phyloP scores from a whole-genome alignment of 2,888 invertebrate genomes.

The Orchesellides sinensis region DNA sequence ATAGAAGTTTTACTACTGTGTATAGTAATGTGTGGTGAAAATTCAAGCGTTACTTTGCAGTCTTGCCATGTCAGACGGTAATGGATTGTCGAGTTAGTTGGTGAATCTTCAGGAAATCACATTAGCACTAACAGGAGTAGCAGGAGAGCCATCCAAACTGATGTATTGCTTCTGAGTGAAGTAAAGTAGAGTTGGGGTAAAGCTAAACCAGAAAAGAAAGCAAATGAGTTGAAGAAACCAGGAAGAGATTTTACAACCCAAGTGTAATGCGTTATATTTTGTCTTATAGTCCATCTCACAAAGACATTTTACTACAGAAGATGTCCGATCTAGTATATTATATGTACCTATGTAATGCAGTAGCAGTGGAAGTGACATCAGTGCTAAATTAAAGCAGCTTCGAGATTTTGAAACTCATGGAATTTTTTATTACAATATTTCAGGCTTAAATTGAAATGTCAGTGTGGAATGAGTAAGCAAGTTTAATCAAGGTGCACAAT shows the following conservation, averaged over 20 bases:
- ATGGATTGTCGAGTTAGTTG: conserved; percentile 64
- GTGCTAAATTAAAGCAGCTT: too few relatives aligned
- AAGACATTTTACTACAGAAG: too few relatives aligned
- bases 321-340: too few relatives aligned
- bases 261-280: conserved; percentile 16
- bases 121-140: conserved; percentile 38
- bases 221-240: conserved; percentile 40
- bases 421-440: conserved; percentile 5
- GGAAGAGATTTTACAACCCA: conserved; percentile 33
- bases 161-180: conserved; percentile 10
- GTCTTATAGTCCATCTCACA: neutral
- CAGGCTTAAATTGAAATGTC: conserved; percentile 15
- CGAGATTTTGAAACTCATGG: too few relatives aligned
- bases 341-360: too few relatives aligned
- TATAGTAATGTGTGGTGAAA: conserved; percentile 33
- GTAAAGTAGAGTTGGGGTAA: neutral
- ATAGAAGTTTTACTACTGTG: too few relatives aligned
- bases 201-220: conserved; percentile 6
- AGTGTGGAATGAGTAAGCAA: conserved; percentile 2
- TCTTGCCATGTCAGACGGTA: conserved; percentile 59
- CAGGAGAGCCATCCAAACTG: conserved; percentile 10
- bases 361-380: too few relatives aligned
- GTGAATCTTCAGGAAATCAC: conserved; percentile 58
- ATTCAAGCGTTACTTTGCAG: conserved; percentile 21
- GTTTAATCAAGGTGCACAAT: too few relatives aligned